Percentiles rank a stretch among this genome's conserved stretches.
Evolutionary conservation across 2,113 vertebrate genomes (phyloP).

Genomic region (Eulacestoma nigropectus): DNA sequence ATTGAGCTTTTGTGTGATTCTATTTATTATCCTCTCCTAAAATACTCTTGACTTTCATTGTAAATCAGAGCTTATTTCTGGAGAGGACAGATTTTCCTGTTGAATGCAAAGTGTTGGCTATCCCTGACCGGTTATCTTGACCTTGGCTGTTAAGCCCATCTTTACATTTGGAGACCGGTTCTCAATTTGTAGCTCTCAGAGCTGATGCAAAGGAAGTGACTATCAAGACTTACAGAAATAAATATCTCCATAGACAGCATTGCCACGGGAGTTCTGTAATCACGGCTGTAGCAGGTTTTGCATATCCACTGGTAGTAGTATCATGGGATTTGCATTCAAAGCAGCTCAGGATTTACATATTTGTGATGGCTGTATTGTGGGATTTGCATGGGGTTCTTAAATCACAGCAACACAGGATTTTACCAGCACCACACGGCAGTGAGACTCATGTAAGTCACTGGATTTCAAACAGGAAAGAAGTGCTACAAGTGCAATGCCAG

Average conservation of each 20-base stretch:
- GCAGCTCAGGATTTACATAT: constrained; percentile 51
- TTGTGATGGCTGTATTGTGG: constrained; percentile 1
- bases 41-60: neutral
- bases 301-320: neutral
- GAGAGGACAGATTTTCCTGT: neutral
- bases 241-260: neutral
- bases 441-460: neutral
- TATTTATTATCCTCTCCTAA: neutral
- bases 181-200: constrained; percentile 15
- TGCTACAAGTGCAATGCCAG: neutral
- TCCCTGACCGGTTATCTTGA: neutral
- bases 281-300: constrained; percentile 19
- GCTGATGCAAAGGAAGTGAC: constrained; percentile 10
- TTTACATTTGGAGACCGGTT: neutral
- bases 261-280: neutral
- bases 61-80: neutral
- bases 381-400: constrained; percentile 45
- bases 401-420: neutral
- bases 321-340: constrained; percentile 45
- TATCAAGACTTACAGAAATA: neutral
- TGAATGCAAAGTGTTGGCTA: neutral
- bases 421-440: neutral
- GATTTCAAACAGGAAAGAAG: neutral
- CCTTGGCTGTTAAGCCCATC: neutral
- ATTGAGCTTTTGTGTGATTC: neutral